phyloP scores from a whole-genome alignment of 2,888 invertebrate species.

The Caenorhabditis sp. region DNA sequence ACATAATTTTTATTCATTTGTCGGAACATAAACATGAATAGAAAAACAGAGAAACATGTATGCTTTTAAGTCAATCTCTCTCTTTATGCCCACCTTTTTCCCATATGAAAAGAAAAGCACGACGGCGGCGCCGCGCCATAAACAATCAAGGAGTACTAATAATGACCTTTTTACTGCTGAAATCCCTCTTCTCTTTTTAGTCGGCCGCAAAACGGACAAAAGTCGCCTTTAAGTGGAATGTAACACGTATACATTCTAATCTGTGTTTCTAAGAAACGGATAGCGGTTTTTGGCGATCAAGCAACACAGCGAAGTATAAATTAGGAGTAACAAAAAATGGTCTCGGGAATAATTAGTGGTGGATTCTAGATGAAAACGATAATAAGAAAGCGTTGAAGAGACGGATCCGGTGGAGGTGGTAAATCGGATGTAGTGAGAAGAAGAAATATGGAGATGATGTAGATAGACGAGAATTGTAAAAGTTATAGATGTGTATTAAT shows the following conservation, averaged over 20 bases:
- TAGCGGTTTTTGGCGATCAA: slow-evolving; percentile 28
- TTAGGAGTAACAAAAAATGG: slow-evolving; percentile 26
- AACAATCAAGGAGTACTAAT: slow-evolving; percentile 62
- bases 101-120: slow-evolving; percentile 36
- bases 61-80: slow-evolving; percentile 45
- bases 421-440: slow-evolving; percentile 31
- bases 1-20: slow-evolving; percentile 30
- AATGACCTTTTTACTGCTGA: slow-evolving; percentile 61
- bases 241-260: slow-evolving; percentile 48
- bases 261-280: slow-evolving; percentile 30
- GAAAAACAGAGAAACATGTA: slow-evolving; percentile 26
- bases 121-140: slow-evolving; percentile 51
- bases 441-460: slow-evolving; percentile 1
- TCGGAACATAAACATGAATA: slow-evolving; percentile 23
- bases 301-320: slow-evolving; percentile 39
- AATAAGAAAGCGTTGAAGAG: slow-evolving; percentile 30
- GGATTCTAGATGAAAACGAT: slow-evolving; percentile 45
- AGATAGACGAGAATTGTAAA: background rate
- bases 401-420: slow-evolving; percentile 30
- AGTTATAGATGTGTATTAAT: slow-evolving; percentile 5
- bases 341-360: slow-evolving; percentile 50
- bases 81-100: slow-evolving; percentile 4
- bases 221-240: slow-evolving; percentile 44
- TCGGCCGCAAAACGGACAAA: slow-evolving; percentile 55
- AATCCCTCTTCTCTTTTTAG: slow-evolving; percentile 1